These are phyloP conservation scores for Aporophyla nigra DNA, from an alignment of 2,888 invertebrate species.

Conservation along the genomic window DNA sequence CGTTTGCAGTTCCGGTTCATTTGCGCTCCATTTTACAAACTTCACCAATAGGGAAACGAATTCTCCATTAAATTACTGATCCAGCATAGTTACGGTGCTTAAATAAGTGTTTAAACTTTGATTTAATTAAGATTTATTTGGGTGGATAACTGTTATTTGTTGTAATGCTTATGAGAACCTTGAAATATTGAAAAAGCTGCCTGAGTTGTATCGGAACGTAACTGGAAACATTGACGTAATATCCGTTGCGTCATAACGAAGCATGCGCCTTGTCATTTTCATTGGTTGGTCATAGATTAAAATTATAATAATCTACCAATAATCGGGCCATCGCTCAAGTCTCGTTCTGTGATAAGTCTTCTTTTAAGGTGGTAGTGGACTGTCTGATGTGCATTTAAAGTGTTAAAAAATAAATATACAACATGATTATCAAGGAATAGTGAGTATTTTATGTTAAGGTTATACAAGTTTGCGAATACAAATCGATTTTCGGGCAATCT, in stretches of 20 bases:
- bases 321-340: conserved; percentile 88
- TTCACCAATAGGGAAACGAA: not conserved
- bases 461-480: conserved; percentile 83
- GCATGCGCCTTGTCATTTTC: conserved; percentile 92
- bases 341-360: conserved; percentile 89
- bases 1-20: conserved; percentile 49
- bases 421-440: conserved; percentile 94
- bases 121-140: not conserved
- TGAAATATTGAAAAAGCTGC: not conserved
- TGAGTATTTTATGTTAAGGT: conserved; percentile 89
- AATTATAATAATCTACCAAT: conserved; percentile 86
- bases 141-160: too few species aligned
- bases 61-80: not conserved
- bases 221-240: conserved; percentile 88
- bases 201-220: conserved; percentile 61
- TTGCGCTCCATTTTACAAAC: conserved; percentile 42
- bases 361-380: conserved; percentile 88
- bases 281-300: conserved; percentile 88
- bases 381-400: conserved; percentile 90
- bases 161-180: not conserved
- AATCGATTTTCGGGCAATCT: conserved; percentile 86
- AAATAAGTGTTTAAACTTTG: not conserved
- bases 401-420: conserved; percentile 86
- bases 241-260: conserved; percentile 92
- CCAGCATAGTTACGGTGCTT: not conserved